phyloP scores from a whole-genome alignment of 30 jellyfish, hydroid and myxozoan genomes.

The Aurelia sp. region DNA sequence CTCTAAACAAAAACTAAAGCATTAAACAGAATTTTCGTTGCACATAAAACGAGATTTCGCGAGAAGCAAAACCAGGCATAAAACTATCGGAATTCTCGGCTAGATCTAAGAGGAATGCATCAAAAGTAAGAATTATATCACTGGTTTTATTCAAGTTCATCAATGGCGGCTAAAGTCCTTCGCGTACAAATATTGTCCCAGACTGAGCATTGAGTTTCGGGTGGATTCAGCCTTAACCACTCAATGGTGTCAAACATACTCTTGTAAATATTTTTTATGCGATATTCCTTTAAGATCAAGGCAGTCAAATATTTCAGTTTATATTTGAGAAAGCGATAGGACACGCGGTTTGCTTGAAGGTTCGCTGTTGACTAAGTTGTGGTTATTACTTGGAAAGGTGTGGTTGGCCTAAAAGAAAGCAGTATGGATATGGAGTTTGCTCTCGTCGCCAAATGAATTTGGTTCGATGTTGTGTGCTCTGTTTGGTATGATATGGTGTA shows the following conservation, averaged over 20 bases:
- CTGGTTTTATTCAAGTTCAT: no score
- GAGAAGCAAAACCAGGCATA: constrained; percentile 4
- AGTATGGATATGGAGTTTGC: no score
- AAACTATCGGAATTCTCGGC: no score
- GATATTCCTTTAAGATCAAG: constrained; percentile 72
- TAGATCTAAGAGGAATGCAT: no score
- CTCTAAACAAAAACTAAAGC: constrained; percentile 21
- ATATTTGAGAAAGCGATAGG: constrained; percentile 53
- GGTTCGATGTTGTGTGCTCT: no score
- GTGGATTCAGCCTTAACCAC: constrained; percentile 48
- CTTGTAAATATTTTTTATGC: constrained; percentile 67
- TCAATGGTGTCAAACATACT: constrained; percentile 58
- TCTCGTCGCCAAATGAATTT: no score
- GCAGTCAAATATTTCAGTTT: constrained; percentile 36
- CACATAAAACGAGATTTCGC: neutral
- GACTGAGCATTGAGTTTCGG: constrained; percentile 33
- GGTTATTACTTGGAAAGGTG: no score
- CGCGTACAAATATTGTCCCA: constrained; percentile 40
- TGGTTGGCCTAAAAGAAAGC: no score
- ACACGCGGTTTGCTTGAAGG: constrained; percentile 8
- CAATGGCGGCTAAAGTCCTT: constrained; percentile 2
- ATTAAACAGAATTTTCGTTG: constrained; percentile 14
- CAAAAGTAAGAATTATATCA: no score
- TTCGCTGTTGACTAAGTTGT: no score
- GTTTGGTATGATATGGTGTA: no score